Evolutionary conservation across 2,888 invertebrate genomes (phyloP), one percentile per base, ranked within the genome.

Genomic region (Dynastes hyllus): DNA sequence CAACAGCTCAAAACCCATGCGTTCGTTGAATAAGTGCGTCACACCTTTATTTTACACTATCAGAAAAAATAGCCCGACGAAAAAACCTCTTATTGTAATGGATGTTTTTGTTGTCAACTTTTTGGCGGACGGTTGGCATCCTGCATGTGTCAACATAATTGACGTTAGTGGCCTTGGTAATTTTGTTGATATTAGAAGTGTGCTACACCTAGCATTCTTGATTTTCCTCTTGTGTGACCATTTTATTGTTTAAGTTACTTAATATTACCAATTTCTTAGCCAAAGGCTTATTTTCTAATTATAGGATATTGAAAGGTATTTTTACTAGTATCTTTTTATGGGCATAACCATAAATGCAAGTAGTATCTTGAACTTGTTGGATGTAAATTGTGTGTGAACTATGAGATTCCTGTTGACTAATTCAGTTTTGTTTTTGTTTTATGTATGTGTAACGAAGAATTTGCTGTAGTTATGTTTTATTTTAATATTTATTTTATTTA

Each of bases 151-250:
- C 61, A 61, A 75, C 73, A 45, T 45, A 75, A 70, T 77, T 80
- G 79, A 80, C 80, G 79, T 80, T 80, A 80, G 80, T 81, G 81
- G 78, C 81, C 81, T 81, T 81, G 81, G 80, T 78, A 45, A 76
- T 79, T 70, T 69, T 76, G 78, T 79, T 77, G 81, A 78, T 80
- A 78, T 67, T 73, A 78, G 73, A 78, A 78, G 77, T 77, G 71
- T 78, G 73, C 66, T 71, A 58, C 77, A 78, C 73, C 71, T 75
- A 70, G 73, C 78, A 71, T 71, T 80, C 76, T 70, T 70, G 75
- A 80, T 80, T 79, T 61, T 45, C 67, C 66, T 70, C 61, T 78
- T n/a, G 50, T 78, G 69, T 78, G 45, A 76, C 67, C 29, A 40
- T 51, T 78, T 78, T 78, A 71, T 61, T 71, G 55, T 58, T 58